Percentiles rank a stretch among this genome's conserved stretches.
phyloP scores from a whole-genome alignment of 2,797 vertebrate species.

The Ibycter americanus region DNA sequence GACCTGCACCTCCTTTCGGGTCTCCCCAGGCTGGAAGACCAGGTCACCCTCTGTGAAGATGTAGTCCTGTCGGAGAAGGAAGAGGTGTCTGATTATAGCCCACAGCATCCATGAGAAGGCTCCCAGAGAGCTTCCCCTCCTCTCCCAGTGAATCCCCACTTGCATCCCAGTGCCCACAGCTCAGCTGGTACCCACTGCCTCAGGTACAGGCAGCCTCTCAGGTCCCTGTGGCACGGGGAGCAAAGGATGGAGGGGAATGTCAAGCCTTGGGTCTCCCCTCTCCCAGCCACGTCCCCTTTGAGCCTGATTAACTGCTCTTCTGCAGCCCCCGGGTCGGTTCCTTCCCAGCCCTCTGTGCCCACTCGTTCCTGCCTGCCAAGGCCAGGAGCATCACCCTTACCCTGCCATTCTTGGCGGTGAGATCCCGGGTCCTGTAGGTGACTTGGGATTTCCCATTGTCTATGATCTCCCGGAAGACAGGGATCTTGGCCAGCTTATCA shows the following conservation, averaged over 20 bases:
- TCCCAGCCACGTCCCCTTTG: background rate
- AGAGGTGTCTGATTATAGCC: background rate
- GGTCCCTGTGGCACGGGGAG: background rate
- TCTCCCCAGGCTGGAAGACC: slow-evolving; percentile 86
- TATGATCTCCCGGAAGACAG: slow-evolving; percentile 86
- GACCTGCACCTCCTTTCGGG: slow-evolving; percentile 86
- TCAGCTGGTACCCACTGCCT: background rate
- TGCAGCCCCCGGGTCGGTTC: fast-evolving
- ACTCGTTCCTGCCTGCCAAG: background rate
- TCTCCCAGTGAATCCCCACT: background rate
- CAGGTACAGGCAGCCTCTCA: background rate
- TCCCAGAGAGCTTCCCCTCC: background rate
- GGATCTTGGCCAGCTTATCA: slow-evolving; percentile 88
- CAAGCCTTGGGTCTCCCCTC: background rate
- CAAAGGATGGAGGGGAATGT: background rate
- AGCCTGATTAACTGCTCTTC: background rate
- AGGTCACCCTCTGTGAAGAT: slow-evolving; percentile 87
- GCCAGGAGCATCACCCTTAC: slow-evolving; percentile 69
- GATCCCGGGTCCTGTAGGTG: slow-evolving; percentile 87
- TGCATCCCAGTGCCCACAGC: background rate
- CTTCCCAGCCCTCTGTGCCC: background rate
- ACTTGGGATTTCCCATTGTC: slow-evolving; percentile 90
- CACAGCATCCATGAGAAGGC: background rate
- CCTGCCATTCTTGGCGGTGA: slow-evolving; percentile 89
- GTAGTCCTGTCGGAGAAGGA: slow-evolving; percentile 83